phyloP scores from a whole-genome alignment of 2,888 invertebrate species.

The Lapara coniferarum region DNA sequence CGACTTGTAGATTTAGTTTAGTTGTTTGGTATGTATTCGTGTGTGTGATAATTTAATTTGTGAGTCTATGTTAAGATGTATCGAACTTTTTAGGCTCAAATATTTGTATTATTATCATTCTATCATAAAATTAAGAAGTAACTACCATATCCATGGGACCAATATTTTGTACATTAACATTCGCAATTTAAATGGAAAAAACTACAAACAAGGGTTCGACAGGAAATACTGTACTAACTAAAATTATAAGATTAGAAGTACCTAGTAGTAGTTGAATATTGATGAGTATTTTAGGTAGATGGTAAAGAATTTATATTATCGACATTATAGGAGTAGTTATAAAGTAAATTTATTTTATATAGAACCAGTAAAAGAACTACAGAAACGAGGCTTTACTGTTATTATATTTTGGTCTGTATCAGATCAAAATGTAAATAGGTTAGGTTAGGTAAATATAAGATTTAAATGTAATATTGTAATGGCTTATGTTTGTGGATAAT shows the following conservation, averaged over 20 bases:
- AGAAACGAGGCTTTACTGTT: conserved; percentile 59
- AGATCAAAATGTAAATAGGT: conserved; percentile 56
- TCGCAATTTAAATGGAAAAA: too few relatives aligned
- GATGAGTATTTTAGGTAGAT: conserved; percentile 8
- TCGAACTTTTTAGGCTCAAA: conserved; percentile 18
- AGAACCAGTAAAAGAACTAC: conserved; percentile 41
- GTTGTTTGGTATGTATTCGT: conserved; percentile 11
- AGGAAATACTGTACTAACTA: too few relatives aligned
- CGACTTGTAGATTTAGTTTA: conserved; percentile 71
- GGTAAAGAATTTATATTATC: conserved; percentile 2
- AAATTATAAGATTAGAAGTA: too few relatives aligned
- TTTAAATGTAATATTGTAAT: conserved; percentile 28
- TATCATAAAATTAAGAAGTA: neutral
- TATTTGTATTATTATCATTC: neutral
- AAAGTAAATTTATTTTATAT: conserved; percentile 26
- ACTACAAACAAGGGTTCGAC: too few relatives aligned
- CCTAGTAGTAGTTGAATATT: neutral
- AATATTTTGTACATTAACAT: neutral
- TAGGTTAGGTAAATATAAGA: conserved; percentile 24
- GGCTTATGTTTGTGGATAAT: conserved; percentile 31
- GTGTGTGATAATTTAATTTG: conserved; percentile 14
- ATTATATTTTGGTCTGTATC: conserved; percentile 72
- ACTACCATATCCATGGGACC: too few relatives aligned
- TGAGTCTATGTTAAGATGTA: neutral
- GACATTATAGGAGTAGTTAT: conserved; percentile 14